Percentiles rank a stretch among this genome's conserved stretches.
Conservation (phyloP, 2,113 vertebrate species). For the Oreochromis aureus region DNA sequence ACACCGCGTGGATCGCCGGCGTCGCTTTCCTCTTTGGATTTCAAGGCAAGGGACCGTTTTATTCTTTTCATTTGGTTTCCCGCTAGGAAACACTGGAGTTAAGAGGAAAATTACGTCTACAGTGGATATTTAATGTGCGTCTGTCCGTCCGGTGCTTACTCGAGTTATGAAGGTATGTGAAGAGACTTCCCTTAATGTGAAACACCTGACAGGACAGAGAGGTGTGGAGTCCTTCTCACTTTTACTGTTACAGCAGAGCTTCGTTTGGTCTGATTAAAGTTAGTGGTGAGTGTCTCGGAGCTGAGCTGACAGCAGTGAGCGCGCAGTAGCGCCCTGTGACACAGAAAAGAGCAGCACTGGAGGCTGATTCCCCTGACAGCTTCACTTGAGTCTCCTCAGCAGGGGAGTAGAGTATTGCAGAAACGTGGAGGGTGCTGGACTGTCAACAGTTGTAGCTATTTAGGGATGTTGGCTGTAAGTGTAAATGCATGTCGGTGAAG, state of each 20-base stretch:
- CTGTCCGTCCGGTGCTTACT: neutral
- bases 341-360: neutral
- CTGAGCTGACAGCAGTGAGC: neutral
- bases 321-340: neutral
- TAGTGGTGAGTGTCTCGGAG: neutral
- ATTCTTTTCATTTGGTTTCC: neutral
- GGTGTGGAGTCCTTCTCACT: neutral
- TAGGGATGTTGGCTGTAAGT: neutral
- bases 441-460: neutral
- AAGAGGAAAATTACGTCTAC: neutral
- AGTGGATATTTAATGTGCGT: neutral
- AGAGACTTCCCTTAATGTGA: neutral
- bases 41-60: slow-evolving; percentile 54
- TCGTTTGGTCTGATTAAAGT: neutral
- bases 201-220: neutral
- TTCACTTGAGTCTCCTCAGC: neutral
- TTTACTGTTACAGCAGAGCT: neutral
- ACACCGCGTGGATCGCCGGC: slow-evolving; percentile 47
- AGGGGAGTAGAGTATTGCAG: neutral
- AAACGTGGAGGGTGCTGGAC: neutral
- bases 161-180: slow-evolving; percentile 1
- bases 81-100: neutral
- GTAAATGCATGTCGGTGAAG: neutral
- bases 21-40: slow-evolving; percentile 52
- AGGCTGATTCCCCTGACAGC: neutral